These are phyloP conservation scores for Anolis apletophallus DNA, from an alignment of 2,797 vertebrate species.

Conservation along the genomic window DNA sequence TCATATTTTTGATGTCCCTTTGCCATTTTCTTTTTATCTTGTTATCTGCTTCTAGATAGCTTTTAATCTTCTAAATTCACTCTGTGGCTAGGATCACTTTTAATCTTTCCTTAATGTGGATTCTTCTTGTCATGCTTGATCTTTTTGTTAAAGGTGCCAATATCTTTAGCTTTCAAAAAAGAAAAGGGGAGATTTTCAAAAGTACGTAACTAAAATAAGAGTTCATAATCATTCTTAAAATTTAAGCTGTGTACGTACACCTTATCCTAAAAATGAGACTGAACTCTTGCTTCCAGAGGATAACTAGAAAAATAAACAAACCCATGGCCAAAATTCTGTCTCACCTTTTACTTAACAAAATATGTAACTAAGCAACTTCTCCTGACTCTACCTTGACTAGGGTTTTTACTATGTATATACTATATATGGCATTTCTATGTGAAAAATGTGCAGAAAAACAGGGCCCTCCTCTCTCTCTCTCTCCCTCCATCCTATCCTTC, in stretches of 20 bases:
- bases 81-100: conserved; percentile 54
- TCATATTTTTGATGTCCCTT: conserved; percentile 57
- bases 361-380: too few relatives aligned
- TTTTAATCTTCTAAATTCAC: conserved; percentile 68
- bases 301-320: too few relatives aligned
- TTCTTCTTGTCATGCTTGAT: conserved; percentile 62
- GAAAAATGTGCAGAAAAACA: too few relatives aligned
- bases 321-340: too few relatives aligned
- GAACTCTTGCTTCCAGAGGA: background rate
- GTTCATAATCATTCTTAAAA: conserved; percentile 21
- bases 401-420: too few relatives aligned
- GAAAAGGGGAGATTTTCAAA: conserved; percentile 11
- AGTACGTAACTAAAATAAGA: background rate
- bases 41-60: conserved; percentile 54
- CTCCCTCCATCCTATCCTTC: too few relatives aligned
- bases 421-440: too few relatives aligned
- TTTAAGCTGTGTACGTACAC: conserved; percentile 9
- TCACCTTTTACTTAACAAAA: too few relatives aligned
- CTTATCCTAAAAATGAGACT: conserved; percentile 28
- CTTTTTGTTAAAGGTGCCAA: conserved; percentile 55
- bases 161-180: conserved; percentile 53
- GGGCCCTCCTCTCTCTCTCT: too few relatives aligned
- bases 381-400: too few relatives aligned
- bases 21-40: conserved; percentile 63
- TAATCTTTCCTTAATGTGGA: conserved; percentile 59